Evolutionary conservation across 2,888 invertebrate genomes (phyloP).

Genomic region (Sthenelais limicola): DNA sequence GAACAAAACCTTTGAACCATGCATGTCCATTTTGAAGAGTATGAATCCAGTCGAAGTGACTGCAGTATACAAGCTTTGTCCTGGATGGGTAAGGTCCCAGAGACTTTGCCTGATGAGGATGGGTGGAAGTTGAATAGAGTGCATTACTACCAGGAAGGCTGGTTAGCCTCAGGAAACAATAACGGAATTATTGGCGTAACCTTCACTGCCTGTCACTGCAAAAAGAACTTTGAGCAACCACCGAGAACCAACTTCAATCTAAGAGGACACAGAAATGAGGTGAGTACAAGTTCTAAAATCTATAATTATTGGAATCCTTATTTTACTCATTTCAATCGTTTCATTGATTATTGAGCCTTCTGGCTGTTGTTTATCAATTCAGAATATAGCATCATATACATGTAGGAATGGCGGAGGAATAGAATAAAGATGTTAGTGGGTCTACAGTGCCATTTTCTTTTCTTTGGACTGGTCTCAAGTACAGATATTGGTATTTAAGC

Average conservation of each 20-base stretch:
- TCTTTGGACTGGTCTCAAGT: no score
- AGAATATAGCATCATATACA: no score
- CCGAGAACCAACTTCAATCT: slow-evolving; percentile 96
- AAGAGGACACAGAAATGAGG: slow-evolving; percentile 95
- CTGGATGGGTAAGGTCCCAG: slow-evolving; percentile 99
- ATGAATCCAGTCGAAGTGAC: slow-evolving; percentile 93
- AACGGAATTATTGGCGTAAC: slow-evolving; percentile 94
- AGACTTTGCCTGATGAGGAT: slow-evolving; percentile 92
- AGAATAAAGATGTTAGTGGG: no score
- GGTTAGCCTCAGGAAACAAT: slow-evolving; percentile 96
- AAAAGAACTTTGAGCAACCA: slow-evolving; percentile 81
- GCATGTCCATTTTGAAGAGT: slow-evolving; percentile 97
- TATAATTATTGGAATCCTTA: no score
- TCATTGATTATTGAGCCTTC: no score
- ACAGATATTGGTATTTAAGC: no score
- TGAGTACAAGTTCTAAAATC: slow-evolving; percentile 72
- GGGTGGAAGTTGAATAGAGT: slow-evolving; percentile 96
- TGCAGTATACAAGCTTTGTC: slow-evolving; percentile 94
- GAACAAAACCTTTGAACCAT: no score
- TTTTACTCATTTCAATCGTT: no score
- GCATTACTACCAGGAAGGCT: slow-evolving; percentile 97
- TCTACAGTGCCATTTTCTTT: no score
- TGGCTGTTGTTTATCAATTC: no score
- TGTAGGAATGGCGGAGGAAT: no score
- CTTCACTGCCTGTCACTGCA: slow-evolving; percentile 94